phyloP scores from a whole-genome alignment of 64 coral and sea anemone genomes.

The Stichodactyla mertensii region DNA sequence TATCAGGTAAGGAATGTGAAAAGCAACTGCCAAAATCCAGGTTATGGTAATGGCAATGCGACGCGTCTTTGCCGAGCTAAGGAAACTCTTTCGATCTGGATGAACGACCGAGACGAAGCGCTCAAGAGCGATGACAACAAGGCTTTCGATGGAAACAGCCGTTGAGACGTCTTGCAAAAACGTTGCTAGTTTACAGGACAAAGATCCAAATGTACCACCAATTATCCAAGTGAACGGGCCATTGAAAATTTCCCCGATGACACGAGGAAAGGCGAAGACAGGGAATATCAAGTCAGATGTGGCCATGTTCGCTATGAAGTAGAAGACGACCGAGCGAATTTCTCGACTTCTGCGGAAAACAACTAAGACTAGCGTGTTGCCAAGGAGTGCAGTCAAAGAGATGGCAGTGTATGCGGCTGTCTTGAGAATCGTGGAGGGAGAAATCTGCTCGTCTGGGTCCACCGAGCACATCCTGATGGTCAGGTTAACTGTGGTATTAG shows the following conservation, averaged over 20 bases:
- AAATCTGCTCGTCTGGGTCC: not conserved
- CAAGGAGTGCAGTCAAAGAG: slow-evolving; percentile 15
- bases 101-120: slow-evolving; percentile 32
- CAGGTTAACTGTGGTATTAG: not conserved
- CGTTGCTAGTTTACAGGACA: slow-evolving; percentile 22
- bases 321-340: slow-evolving; percentile 14
- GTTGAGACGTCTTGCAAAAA: slow-evolving; percentile 54
- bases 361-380: slow-evolving; percentile 22
- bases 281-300: slow-evolving; percentile 39
- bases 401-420: slow-evolving; percentile 25
- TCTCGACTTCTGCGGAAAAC: slow-evolving; percentile 14
- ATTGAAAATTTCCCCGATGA: slow-evolving; percentile 10
- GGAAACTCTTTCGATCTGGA: slow-evolving; percentile 23
- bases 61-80: not conserved
- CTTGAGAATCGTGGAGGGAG: not conserved
- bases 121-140: slow-evolving; percentile 40
- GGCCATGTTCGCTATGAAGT: slow-evolving; percentile 60
- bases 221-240: slow-evolving; percentile 36
- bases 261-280: slow-evolving; percentile 22
- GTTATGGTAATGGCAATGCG: not conserved
- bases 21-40: slow-evolving; percentile 18
- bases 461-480: not conserved
- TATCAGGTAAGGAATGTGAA: slow-evolving; percentile 31
- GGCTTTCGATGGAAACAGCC: slow-evolving; percentile 49
- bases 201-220: slow-evolving; percentile 1